These are phyloP conservation scores for Mustela nigripes DNA, from an alignment of 2,113 vertebrate species.

Conservation along the genomic window DNA sequence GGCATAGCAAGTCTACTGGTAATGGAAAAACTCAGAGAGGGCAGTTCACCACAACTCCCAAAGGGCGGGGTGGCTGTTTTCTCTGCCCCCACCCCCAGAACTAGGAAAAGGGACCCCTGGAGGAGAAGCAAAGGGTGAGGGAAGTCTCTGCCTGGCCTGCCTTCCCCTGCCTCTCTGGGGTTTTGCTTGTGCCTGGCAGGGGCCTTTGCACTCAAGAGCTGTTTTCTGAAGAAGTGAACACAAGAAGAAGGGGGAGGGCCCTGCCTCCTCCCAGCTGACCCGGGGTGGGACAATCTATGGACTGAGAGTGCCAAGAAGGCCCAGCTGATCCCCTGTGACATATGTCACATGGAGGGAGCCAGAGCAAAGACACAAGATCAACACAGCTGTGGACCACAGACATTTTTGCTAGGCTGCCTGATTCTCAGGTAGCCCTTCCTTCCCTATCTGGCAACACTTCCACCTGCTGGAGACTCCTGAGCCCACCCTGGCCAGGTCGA, in stretches of 20 bases:
- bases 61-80: not conserved
- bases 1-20: not conserved
- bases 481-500: not conserved
- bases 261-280: not conserved
- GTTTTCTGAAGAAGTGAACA: not conserved
- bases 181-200: not conserved
- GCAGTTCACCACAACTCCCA: not conserved
- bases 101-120: not conserved
- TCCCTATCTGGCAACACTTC: not conserved
- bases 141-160: not conserved
- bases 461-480: not conserved
- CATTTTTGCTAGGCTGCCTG: not conserved
- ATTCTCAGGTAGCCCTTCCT: not conserved
- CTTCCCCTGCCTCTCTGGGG: not conserved
- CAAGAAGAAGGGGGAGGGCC: not conserved
- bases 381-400: not conserved
- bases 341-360: not conserved
- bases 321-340: not conserved
- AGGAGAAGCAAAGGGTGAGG: not conserved
- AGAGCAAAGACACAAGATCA: fast-evolving
- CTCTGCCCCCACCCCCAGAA: not conserved
- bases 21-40: not conserved
- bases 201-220: not conserved
- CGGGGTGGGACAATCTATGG: not conserved
- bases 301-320: fast-evolving